Evolutionary conservation across 2,888 invertebrate genomes (phyloP).

Genomic region (Lycophotia porphyrea): DNA sequence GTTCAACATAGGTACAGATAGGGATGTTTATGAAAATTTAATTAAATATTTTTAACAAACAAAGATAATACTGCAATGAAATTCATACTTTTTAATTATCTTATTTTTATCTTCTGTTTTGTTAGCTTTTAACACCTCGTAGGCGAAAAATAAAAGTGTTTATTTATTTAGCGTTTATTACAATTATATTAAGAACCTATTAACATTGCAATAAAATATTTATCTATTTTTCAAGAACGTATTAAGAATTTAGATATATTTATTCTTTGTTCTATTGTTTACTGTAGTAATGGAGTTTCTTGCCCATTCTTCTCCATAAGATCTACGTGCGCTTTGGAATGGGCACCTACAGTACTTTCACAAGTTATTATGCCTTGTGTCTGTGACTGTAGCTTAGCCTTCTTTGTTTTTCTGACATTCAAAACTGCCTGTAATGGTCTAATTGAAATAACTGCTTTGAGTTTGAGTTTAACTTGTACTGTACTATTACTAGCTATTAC

Average conservation of each 20-base stretch:
- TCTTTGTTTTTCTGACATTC: too few relatives aligned
- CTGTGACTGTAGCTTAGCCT: too few relatives aligned
- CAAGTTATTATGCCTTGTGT: too few relatives aligned
- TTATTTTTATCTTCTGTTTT: conserved; percentile 20
- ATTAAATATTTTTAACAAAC: conserved; percentile 19
- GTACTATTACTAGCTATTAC: too few relatives aligned
- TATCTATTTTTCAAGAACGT: background rate
- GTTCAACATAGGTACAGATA: conserved; percentile 18
- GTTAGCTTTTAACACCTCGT: background rate
- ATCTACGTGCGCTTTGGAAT: too few relatives aligned
- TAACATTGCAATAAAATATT: background rate
- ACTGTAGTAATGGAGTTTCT: too few relatives aligned
- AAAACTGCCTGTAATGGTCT: too few relatives aligned
- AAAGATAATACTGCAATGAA: background rate
- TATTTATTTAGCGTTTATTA: background rate
- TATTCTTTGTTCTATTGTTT: background rate
- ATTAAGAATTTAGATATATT: background rate
- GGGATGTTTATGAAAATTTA: conserved; percentile 34
- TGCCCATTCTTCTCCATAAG: too few relatives aligned
- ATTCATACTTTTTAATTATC: conserved; percentile 23
- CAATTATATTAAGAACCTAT: background rate
- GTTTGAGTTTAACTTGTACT: too few relatives aligned
- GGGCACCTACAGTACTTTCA: too few relatives aligned
- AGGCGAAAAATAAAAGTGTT: background rate
- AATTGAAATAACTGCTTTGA: too few relatives aligned